These are phyloP conservation scores for Polydrusus pterygomalis DNA, from an alignment of 2,888 invertebrate genomes.

Conservation along the genomic window DNA sequence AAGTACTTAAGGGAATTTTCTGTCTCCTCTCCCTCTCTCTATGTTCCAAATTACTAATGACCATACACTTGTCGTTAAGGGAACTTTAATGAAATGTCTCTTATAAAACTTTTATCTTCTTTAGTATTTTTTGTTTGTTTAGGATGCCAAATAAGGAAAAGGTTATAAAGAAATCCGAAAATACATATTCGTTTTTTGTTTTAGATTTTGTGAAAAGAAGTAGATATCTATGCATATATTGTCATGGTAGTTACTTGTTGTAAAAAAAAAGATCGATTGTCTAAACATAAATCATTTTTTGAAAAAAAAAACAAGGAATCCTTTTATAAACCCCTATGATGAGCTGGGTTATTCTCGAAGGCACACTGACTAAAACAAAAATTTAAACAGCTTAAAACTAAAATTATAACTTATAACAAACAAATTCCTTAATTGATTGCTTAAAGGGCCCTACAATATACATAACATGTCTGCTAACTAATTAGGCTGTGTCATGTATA, in stretches of 20 bases:
- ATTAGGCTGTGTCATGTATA: not conserved
- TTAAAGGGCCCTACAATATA: not conserved
- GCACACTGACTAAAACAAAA: not conserved
- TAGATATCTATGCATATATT: not conserved
- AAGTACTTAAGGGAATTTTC: too few species aligned
- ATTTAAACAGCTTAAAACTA: not conserved
- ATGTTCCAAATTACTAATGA: too few species aligned
- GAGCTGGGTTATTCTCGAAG: too few species aligned
- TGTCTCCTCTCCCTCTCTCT: too few species aligned
- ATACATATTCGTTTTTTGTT: not conserved
- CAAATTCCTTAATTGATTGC: not conserved
- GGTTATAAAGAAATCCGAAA: not conserved
- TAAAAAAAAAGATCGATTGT: not conserved
- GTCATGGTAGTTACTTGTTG: not conserved
- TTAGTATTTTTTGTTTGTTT: conserved; percentile 2
- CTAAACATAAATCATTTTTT: too few species aligned
- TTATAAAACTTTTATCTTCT: not conserved
- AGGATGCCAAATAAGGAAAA: conserved; percentile 5
- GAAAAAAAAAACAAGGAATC: too few species aligned
- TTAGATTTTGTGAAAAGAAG: too few species aligned
- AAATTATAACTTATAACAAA: not conserved
- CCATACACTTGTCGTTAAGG: too few species aligned
- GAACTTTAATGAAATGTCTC: not conserved
- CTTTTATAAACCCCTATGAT: too few species aligned
- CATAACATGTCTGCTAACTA: not conserved